A percentile compares a stretch with the other conserved stretches of the same genome.
These are phyloP conservation scores for Noctua janthe DNA, from an alignment of 2,888 invertebrate genomes.

Conservation along the genomic window DNA sequence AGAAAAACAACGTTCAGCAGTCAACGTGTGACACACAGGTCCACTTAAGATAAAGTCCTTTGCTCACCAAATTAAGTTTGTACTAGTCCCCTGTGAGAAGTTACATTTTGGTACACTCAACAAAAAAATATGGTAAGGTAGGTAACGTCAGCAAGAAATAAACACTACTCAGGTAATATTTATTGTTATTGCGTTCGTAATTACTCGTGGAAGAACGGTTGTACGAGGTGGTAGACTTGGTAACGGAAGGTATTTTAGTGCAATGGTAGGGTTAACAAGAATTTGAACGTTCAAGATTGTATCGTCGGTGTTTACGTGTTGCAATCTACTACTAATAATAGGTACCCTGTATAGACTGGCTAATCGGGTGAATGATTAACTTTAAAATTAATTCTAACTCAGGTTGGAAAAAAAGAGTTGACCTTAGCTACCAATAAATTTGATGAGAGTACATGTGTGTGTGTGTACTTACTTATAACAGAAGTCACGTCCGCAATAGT, in stretches of 20 bases:
- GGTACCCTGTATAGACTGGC: neutral
- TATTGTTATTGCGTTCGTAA: neutral
- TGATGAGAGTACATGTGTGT: neutral
- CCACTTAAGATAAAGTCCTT: constrained; percentile 19
- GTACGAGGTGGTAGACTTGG: neutral
- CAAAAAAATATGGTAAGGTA: neutral
- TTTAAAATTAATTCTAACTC: too few relatives aligned
- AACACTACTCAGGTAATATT: neutral
- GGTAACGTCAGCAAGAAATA: neutral
- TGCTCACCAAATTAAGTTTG: constrained; percentile 8
- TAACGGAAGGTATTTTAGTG: neutral
- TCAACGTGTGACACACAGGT: neutral
- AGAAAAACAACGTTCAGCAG: neutral
- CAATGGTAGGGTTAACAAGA: neutral
- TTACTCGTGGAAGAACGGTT: neutral
- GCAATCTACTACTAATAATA: neutral
- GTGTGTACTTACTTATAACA: constrained; percentile 82
- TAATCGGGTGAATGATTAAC: too few relatives aligned
- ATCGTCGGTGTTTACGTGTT: neutral
- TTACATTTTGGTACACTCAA: neutral
- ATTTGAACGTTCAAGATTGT: neutral
- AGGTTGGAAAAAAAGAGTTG: neutral
- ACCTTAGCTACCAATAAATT: neutral
- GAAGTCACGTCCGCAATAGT: constrained; percentile 85
- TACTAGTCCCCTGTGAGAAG: constrained; percentile 16